Evolutionary conservation across 2,888 invertebrate species (phyloP), one percentile per base, ranked within the genome.

Genomic region (Neoitamus cyanurus): DNA sequence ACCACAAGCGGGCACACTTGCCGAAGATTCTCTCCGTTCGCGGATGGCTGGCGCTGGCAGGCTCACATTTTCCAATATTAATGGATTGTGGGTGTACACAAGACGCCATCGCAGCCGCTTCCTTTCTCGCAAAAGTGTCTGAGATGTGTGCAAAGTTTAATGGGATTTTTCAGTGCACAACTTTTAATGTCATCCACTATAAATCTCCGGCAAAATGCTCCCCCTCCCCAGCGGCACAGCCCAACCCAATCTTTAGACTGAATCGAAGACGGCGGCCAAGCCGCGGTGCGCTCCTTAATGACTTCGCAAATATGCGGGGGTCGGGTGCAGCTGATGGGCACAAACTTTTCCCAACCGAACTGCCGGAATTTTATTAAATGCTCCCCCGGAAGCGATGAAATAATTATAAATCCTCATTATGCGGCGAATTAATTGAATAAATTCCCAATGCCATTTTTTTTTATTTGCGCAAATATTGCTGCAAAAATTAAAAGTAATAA

Each of bases 11-110:
- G 25, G 25, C 20, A 58, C 58, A 58, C 25, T 58, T 25, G 7
- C 58, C 25, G 9, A 20, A 58, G 58, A 58, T 58, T 58, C 9
- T n/a, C 20, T 58, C 58, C 6, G 15, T 9, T 58, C 58, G 15
- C 73, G 20, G 36, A 73, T 34, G 58, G 13, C 78, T 80, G 78
- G 9, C 25, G 58, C 11, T 80, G 78, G 58, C 78, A 80, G 28
- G 58, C 30, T 58, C 58, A 80, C 42, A 80, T 80, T 80, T 78
- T 15, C 15, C 42, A 58, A 80, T 58, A 80, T 80, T 48, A 58
- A 80, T 80, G 78, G 58, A 46, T 15, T 20, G 48, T 77, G 77
- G 46, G 25, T 15, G 46, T 46, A 30, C 28, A 46, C 25, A 58
- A 25, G 58, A 58, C 25, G 58, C 58, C 20, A 20, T 58, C 20